Base-by-base conservation (phyloP, 2,797 vertebrate species). In the Parauchenoglanis ngamensis region DNA sequence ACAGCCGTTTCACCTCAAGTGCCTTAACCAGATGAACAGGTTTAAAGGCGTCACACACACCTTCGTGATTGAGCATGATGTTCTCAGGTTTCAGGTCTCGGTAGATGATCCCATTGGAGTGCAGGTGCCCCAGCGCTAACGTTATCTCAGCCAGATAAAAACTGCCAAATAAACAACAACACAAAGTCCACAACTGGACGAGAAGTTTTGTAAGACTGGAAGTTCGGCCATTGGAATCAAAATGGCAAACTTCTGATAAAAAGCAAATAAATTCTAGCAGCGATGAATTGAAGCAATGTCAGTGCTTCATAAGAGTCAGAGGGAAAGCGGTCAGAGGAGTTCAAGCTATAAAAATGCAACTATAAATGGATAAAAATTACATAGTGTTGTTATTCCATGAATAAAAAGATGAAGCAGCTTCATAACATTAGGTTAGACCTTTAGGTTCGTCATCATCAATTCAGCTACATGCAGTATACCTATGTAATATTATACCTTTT, bases 111-210 rank as follows among this genome's bases (percentile, higher is more conserved):
- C 95, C 97, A 93, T 97, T 97, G 91, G 97, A 96, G 94, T 97
- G 97, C 91, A 97, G 94, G 94, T 97, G 97, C 86, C 97, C 97
- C 93, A 97, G 94, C 89, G 97, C 97, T 96, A 97, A 96, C 77
- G 96, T 97, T 91, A 97, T 97, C 96, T 97, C 97, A 91, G 96
- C 96, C 93, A 97, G 95, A 94, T 97, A 97, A 94, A 97, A 97
- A 94, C 97, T 97, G 94, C 65, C 7, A 21, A 86, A 57, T 0
- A 59, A 44, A 63, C 21, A 75, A 49, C 54, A 61, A 19, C 49
- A 84, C 68, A 54, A 67, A 59, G 61, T 68, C 40, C 70, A 70
- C 11, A 56, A 57, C 65, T 65, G 65, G 40, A 83, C 15, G n/a
- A 46, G 73, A 56, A 0, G 6, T 63, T n/a, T n/a, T 0, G 23